These are phyloP conservation scores for Struthidea cinerea DNA, from an alignment of 2,113 vertebrate species.

Conservation along the genomic window DNA sequence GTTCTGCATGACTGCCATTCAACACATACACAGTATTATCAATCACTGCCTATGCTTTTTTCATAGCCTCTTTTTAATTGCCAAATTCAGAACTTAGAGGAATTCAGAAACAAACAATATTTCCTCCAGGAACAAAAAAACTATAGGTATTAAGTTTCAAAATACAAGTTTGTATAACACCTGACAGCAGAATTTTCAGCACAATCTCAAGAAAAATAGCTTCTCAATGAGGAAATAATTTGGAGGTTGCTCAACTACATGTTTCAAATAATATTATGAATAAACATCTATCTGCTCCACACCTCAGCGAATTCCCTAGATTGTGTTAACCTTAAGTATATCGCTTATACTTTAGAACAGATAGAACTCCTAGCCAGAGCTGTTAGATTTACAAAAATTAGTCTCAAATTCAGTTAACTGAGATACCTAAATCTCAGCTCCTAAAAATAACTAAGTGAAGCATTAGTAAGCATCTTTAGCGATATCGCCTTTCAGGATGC, in stretches of 20 bases:
- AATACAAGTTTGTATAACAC: not conserved
- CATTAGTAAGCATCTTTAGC: not conserved
- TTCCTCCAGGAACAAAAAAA: not conserved
- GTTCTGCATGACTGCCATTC: not conserved
- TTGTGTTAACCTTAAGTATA: accelerated
- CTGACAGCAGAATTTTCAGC: not conserved
- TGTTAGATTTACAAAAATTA: not conserved
- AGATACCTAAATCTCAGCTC: not conserved
- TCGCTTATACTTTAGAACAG: accelerated
- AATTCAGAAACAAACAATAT: not conserved
- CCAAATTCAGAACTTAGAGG: not conserved
- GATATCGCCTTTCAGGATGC: not conserved
- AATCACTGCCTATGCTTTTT: not conserved
- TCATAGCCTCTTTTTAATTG: not conserved
- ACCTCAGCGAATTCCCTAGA: not conserved
- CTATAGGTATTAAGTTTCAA: not conserved
- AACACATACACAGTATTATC: not conserved
- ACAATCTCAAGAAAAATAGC: not conserved
- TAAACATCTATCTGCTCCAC: not conserved
- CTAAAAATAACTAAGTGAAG: not conserved
- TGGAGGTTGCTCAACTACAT: not conserved
- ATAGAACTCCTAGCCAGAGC: not conserved
- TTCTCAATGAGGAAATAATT: not conserved
- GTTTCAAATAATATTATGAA: not conserved
- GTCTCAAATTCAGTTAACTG: not conserved